Evolutionary conservation across 1,140 invertebrate genomes (phyloP).

Genomic region (Drosophila sechellia): DNA sequence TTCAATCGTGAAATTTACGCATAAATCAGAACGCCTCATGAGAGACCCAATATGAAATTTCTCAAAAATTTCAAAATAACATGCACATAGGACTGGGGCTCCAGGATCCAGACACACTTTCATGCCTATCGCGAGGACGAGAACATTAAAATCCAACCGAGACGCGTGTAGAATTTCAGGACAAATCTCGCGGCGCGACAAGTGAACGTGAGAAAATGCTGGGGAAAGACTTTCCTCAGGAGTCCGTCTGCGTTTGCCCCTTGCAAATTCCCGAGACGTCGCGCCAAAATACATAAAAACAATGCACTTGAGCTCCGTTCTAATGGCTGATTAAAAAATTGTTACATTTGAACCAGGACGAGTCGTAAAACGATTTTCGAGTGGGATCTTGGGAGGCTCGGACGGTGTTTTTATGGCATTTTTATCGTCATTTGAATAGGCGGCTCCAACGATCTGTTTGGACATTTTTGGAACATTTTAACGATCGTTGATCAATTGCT

Average conservation of each 20-base stretch:
- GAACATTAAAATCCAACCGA: constrained; percentile 57
- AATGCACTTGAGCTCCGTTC: constrained; percentile 46
- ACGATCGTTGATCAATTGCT: constrained; percentile 47
- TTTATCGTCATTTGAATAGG: constrained; percentile 79
- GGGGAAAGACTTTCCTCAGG: constrained; percentile 48
- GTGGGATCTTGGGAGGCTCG: constrained; percentile 43
- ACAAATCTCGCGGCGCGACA: constrained; percentile 10
- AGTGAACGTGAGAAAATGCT: constrained; percentile 64
- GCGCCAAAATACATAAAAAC: constrained; percentile 63
- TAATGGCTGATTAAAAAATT: constrained; percentile 72
- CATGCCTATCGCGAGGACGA: constrained; percentile 49
- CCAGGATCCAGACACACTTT: constrained; percentile 25
- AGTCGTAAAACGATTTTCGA: constrained; percentile 46
- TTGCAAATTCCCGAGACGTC: constrained; percentile 67
- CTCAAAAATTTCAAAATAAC: constrained; percentile 51
- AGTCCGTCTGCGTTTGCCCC: constrained; percentile 4
- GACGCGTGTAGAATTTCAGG: constrained; percentile 74
- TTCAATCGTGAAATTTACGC: constrained; percentile 43
- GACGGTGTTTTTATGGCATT: constrained; percentile 59
- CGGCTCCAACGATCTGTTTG: constrained; percentile 77
- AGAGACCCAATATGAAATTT: constrained; percentile 23
- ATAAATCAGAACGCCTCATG: constrained; percentile 31
- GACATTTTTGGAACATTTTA: constrained; percentile 75
- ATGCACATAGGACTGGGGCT: constrained; percentile 33
- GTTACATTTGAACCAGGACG: constrained; percentile 74